Base-by-base conservation (phyloP, 2,797 vertebrate genomes). In the Morus bassanus region DNA sequence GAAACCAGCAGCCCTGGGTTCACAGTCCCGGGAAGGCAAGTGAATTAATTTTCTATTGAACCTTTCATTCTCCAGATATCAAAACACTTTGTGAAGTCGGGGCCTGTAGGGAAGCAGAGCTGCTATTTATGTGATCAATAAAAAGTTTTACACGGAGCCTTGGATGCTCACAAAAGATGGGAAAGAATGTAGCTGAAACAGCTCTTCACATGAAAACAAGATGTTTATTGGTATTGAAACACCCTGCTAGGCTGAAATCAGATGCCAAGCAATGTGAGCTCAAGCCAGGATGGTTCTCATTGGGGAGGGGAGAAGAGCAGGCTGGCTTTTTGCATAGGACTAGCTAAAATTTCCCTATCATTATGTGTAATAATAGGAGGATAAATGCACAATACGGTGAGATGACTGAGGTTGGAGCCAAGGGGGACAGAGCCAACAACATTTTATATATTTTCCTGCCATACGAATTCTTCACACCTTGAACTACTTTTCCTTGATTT, bases 91-190 rank as follows among this genome's bases (percentile, higher is more conserved):
- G 91, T 85, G 68, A 90, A 96, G 92, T 77, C 3, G 0, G 48
- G 84, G 85, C 78, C 92, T 88, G 89, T 85, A 77, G 94, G 90
- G 95, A 93, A 95, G 91, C 91, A 79, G 80, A 89, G 84, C 74
- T 94, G 93, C 93, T 96, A 85, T 95, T 97, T 95, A 96, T 94
- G 77, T 94, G 96, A 93, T 92, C 94, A 87, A 94, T 97, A 94
- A 85, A 91, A 96, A 95, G 91, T 97, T 97, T 95, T 87, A 95
- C 94, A 89, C n/a, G 6, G 88, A 95, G 83, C 80, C 91, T 95
- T 81, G 92, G 83, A 93, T 94, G 93, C 90, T 95, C 81, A 91
- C 91, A 87, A 92, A 96, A 92, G 88, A 92, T 80, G 74, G 88
- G 77, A 85, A 95, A 93, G 96, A 94, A 95, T 95, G 96, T 79